Conservation (phyloP, 2,113 vertebrate species). For the Forbesichthys papilliferus region DNA sequence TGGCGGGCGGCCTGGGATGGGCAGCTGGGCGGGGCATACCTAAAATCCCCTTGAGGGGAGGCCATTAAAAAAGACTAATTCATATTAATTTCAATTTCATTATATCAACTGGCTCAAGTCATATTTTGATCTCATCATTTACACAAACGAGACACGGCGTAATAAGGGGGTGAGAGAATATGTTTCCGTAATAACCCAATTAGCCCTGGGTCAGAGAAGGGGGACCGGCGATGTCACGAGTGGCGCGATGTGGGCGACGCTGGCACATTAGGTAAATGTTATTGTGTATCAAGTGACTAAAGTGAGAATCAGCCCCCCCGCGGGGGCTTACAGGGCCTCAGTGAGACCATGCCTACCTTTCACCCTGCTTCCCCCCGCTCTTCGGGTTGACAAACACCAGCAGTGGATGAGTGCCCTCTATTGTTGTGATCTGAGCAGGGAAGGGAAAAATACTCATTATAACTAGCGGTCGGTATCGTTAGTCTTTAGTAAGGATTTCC, state of each 20-base stretch:
- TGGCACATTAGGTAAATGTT: conserved; percentile 39
- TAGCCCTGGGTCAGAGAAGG: conserved; percentile 68
- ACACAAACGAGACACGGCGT: conserved; percentile 70
- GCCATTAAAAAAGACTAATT: conserved; percentile 82
- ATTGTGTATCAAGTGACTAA: conserved; percentile 48
- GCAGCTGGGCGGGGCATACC: conserved; percentile 51
- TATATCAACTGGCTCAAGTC: conserved; percentile 79
- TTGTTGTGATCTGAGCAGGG: conserved; percentile 89
- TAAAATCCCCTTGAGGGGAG: conserved; percentile 65
- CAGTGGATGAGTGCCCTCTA: conserved; percentile 93
- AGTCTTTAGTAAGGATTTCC: neutral
- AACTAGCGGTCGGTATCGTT: no score
- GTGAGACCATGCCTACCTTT: conserved; percentile 80
- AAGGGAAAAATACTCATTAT: conserved; percentile 1
- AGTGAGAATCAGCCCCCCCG: conserved; percentile 27
- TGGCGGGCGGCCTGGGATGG: conserved; percentile 29
- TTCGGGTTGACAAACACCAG: conserved; percentile 96
- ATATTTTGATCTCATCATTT: conserved; percentile 81
- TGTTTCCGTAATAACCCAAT: conserved; percentile 82
- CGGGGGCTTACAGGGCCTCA: conserved; percentile 48
- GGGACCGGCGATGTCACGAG: conserved; percentile 19
- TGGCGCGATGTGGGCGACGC: neutral
- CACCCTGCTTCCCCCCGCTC: conserved; percentile 96
- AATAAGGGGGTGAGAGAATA: conserved; percentile 76
- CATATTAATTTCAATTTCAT: conserved; percentile 81